A percentile compares a stretch with the other conserved stretches of the same genome.
phyloP scores from a whole-genome alignment of 1,140 invertebrate genomes.

The Protaetia brevitarsis region DNA sequence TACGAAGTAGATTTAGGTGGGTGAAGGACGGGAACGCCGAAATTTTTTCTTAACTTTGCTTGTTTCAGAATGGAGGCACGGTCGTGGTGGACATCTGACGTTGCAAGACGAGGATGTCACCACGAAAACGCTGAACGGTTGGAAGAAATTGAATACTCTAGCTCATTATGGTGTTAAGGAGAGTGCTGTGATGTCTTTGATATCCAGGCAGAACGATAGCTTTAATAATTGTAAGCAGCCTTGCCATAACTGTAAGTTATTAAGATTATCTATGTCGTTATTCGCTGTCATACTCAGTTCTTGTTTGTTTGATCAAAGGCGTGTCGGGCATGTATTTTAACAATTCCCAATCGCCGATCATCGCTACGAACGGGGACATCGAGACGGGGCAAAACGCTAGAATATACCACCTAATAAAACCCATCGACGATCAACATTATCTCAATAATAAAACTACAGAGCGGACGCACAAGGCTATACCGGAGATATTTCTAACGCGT shows the following conservation, averaged over 20 bases:
- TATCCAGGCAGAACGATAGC: slow-evolving; percentile 81
- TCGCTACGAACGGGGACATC: slow-evolving; percentile 71
- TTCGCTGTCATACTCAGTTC: slow-evolving; percentile 13
- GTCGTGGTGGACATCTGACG: slow-evolving; percentile 84
- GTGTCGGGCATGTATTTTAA: slow-evolving; percentile 69
- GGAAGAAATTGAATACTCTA: slow-evolving; percentile 89
- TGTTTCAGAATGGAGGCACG: slow-evolving; percentile 86
- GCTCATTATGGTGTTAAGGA: slow-evolving; percentile 92
- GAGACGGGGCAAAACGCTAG: slow-evolving; percentile 67
- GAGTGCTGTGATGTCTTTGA: slow-evolving; percentile 90
- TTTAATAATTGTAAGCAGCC: slow-evolving; percentile 77
- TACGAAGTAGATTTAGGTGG: slow-evolving; percentile 83
- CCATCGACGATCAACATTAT: slow-evolving; percentile 70
- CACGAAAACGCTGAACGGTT: slow-evolving; percentile 82
- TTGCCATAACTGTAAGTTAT: slow-evolving; percentile 67
- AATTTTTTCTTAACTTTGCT: slow-evolving; percentile 21
- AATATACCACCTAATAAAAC: slow-evolving; percentile 82
- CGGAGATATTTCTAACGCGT: slow-evolving; percentile 92
- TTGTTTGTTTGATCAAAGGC: slow-evolving; percentile 30
- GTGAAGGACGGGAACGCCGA: no score
- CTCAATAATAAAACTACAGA: slow-evolving; percentile 62
- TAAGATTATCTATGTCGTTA: slow-evolving; percentile 14
- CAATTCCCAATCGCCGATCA: slow-evolving; percentile 72
- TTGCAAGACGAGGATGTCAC: slow-evolving; percentile 92
- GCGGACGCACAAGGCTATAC: slow-evolving; percentile 86